Percentiles rank a stretch among this genome's conserved stretches.
phyloP scores from a whole-genome alignment of 2,888 invertebrate species.

The Allophyes oxyacanthae region DNA sequence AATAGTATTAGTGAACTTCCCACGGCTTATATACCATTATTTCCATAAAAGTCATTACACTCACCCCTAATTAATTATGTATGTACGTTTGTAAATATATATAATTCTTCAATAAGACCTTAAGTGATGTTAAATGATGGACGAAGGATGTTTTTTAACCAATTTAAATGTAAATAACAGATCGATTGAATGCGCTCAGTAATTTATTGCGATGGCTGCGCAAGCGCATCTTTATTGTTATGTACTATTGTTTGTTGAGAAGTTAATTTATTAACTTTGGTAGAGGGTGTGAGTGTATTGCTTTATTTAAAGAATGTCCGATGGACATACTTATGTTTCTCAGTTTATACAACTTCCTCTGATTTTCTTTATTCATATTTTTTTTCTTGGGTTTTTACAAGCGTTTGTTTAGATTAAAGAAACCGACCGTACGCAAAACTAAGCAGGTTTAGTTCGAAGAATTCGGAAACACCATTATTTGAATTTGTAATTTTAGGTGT shows the following conservation, averaged over 20 bases:
- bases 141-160: constrained; percentile 62
- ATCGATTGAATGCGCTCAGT: constrained; percentile 63
- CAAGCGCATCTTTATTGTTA: constrained; percentile 53
- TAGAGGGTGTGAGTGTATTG: constrained; percentile 23
- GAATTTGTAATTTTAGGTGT: too few species aligned
- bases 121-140: constrained; percentile 55
- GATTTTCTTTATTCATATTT: too few species aligned
- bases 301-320: constrained; percentile 11
- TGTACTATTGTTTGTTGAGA: constrained; percentile 55
- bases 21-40: too few species aligned
- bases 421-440: too few species aligned
- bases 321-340: too few species aligned
- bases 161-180: constrained; percentile 75
- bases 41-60: constrained; percentile 20
- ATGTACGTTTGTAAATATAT: constrained; percentile 32
- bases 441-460: too few species aligned
- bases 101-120: constrained; percentile 47
- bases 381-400: too few species aligned
- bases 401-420: too few species aligned
- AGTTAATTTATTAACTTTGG: constrained; percentile 46
- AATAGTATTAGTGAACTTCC: too few species aligned
- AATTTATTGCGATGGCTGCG: constrained; percentile 67
- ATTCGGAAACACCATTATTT: too few species aligned
- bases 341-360: too few species aligned
- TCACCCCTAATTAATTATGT: constrained; percentile 36